Evolutionary conservation across 2,113 vertebrate species (phyloP).

Genomic region (Gallinago jamesoni): DNA sequence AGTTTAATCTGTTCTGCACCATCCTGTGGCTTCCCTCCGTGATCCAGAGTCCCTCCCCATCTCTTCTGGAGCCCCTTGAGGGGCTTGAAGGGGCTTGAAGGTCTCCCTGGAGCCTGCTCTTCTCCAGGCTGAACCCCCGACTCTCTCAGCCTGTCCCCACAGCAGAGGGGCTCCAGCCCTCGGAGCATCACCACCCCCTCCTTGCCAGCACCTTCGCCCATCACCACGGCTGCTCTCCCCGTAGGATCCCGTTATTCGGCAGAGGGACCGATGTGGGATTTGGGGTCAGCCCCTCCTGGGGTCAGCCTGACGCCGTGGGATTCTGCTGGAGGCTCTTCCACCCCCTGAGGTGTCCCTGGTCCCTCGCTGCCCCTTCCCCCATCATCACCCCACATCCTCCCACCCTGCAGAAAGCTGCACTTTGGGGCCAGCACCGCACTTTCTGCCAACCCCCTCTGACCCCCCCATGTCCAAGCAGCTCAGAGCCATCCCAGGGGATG

Average conservation of each 20-base stretch:
- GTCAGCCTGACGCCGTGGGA: rapidly evolving
- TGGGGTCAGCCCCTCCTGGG: neutral
- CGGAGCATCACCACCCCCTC: rapidly evolving
- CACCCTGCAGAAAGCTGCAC: rapidly evolving
- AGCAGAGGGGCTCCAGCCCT: neutral
- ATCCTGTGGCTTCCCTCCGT: neutral
- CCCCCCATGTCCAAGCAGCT: rapidly evolving
- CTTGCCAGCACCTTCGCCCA: neutral
- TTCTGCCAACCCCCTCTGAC: neutral
- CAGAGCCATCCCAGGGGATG: rapidly evolving
- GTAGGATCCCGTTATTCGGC: rapidly evolving
- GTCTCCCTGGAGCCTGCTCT: neutral
- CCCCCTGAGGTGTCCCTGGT: neutral
- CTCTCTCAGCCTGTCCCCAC: neutral
- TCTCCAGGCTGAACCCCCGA: neutral
- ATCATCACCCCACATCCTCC: neutral
- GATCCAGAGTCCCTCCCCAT: neutral
- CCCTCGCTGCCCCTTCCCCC: neutral
- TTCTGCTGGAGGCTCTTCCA: rapidly evolving
- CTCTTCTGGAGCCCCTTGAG: neutral
- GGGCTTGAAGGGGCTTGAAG: neutral
- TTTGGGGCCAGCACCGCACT: rapidly evolving
- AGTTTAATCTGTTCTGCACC: too few species aligned
- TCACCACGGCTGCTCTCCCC: rapidly evolving
- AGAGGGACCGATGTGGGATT: neutral